A percentile compares a stretch with the other conserved stretches of the same genome.
Evolutionary conservation across 1,140 invertebrate genomes (phyloP).

Genomic region (Caenorhabditis briggsae): DNA sequence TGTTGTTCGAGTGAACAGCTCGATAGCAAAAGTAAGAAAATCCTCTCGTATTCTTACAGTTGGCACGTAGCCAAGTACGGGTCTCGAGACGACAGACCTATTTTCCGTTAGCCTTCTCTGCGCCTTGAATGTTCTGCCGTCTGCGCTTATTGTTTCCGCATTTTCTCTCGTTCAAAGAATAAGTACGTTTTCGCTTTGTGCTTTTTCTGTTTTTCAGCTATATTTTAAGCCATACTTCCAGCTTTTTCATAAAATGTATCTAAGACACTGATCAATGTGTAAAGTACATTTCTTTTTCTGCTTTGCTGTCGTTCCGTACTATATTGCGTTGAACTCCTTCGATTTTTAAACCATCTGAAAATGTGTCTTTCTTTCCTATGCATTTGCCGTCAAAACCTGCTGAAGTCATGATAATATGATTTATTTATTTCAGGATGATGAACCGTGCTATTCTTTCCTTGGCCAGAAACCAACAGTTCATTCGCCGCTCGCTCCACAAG

Average conservation of each 20-base stretch:
- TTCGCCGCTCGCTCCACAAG: conserved; percentile 65
- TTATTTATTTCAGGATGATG: conserved; percentile 43
- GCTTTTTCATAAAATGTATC: too few relatives aligned
- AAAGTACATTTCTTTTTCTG: too few relatives aligned
- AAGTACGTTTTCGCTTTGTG: too few relatives aligned
- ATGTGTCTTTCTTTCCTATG: neutral
- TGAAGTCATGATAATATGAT: too few relatives aligned
- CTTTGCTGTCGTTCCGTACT: too few relatives aligned
- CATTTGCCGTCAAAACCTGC: neutral
- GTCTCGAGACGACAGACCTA: neutral
- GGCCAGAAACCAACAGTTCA: conserved; percentile 52
- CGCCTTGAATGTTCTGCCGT: neutral
- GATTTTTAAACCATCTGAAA: neutral
- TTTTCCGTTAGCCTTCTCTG: conserved; percentile 18
- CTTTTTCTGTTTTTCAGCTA: too few relatives aligned
- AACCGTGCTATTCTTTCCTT: conserved; percentile 56
- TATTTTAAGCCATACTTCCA: too few relatives aligned
- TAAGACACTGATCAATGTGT: too few relatives aligned
- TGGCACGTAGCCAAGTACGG: conserved; percentile 40
- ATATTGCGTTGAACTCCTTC: too few relatives aligned
- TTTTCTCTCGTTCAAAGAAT: neutral
- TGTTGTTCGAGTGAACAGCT: too few relatives aligned
- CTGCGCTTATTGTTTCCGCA: neutral
- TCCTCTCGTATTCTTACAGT: neutral
- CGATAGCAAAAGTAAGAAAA: neutral